Evolutionary conservation across 2,888 invertebrate genomes (phyloP).

Genomic region (Leptinotarsa juncta): DNA sequence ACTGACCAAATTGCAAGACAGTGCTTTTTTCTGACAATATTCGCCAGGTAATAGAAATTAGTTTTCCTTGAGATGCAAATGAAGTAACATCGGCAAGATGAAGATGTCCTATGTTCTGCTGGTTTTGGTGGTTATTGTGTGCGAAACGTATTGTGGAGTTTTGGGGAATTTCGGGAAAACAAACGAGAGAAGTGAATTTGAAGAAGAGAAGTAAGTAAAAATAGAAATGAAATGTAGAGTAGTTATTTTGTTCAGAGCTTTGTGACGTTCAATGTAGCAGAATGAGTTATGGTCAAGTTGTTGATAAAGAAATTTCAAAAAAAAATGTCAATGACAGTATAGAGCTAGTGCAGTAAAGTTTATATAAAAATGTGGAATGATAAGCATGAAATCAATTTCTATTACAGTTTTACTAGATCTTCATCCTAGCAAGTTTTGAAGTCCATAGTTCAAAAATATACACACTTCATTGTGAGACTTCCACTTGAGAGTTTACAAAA

Average conservation of each 20-base stretch:
- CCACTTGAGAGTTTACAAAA: too few species aligned
- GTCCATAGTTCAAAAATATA: too few species aligned
- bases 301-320: too few species aligned
- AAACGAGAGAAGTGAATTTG: not conserved
- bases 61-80: constrained; percentile 4
- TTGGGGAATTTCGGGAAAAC: not conserved
- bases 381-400: too few species aligned
- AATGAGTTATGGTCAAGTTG: too few species aligned
- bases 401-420: too few species aligned
- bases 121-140: constrained; percentile 4
- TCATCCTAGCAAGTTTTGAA: too few species aligned
- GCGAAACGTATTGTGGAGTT: constrained; percentile 5
- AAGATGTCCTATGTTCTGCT: not conserved
- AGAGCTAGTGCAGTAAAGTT: too few species aligned
- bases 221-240: not conserved
- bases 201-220: not conserved
- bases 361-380: too few species aligned
- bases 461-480: too few species aligned
- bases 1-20: constrained; percentile 10
- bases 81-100: not conserved
- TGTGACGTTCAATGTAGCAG: too few species aligned
- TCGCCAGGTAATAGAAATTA: constrained; percentile 6
- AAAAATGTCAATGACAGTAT: too few species aligned
- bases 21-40: not conserved
- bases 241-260: not conserved